Conservation (phyloP, 2,113 vertebrate species). For the Scomber japonicus region DNA sequence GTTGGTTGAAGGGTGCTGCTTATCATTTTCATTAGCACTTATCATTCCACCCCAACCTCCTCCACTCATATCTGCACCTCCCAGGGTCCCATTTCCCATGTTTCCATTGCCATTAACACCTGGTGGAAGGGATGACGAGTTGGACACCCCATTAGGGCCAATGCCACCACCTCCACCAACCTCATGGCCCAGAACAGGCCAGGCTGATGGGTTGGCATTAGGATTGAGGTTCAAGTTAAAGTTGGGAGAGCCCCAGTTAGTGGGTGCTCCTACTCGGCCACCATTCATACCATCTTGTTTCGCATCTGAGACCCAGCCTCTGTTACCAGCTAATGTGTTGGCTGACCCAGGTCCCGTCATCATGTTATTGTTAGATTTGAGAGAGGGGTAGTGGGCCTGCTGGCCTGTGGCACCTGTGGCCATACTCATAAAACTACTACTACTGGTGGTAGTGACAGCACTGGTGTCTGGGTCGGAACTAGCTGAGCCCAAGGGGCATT, state of each 20-base stretch:
- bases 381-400: constrained; percentile 92
- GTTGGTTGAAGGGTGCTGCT: constrained; percentile 90
- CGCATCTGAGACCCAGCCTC: constrained; percentile 90
- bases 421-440: constrained; percentile 89
- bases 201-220: constrained; percentile 97
- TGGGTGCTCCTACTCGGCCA: constrained; percentile 87
- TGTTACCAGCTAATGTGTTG: constrained; percentile 74
- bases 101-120: constrained; percentile 89
- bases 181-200: constrained; percentile 97
- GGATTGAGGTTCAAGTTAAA: constrained; percentile 98
- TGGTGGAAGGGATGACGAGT: constrained; percentile 83
- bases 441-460: constrained; percentile 79
- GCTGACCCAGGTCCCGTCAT: constrained; percentile 85
- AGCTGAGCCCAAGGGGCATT: constrained; percentile 91
- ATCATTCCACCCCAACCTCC: constrained; percentile 93
- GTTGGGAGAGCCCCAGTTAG: constrained; percentile 93
- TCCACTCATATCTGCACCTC: constrained; percentile 84
- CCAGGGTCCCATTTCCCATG: constrained; percentile 88
- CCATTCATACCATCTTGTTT: constrained; percentile 93
- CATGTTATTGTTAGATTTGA: constrained; percentile 90
- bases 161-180: constrained; percentile 86
- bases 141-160: constrained; percentile 72
- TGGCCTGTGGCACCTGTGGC: constrained; percentile 94
- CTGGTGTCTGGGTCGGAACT: constrained; percentile 89
- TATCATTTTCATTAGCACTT: constrained; percentile 92